These are phyloP conservation scores for Gryllus longicercus DNA, from an alignment of 2,888 invertebrate genomes.

Conservation along the genomic window DNA sequence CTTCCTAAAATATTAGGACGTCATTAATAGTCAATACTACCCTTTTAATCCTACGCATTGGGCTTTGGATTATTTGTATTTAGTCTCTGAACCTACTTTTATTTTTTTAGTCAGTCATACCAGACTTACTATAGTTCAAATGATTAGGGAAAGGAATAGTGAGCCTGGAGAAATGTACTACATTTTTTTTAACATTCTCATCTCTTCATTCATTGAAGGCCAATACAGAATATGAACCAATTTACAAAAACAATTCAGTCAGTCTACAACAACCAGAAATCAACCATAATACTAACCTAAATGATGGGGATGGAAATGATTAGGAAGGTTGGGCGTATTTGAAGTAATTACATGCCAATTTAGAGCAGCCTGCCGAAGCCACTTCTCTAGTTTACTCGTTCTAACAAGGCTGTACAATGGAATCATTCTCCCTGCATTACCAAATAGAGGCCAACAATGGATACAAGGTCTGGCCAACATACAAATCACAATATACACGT, in stretches of 20 bases:
- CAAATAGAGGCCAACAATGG: slow-evolving; percentile 3
- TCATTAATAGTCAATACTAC: no score
- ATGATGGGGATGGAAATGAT: background rate
- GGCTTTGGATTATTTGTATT: no score
- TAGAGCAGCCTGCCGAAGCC: slow-evolving; percentile 11
- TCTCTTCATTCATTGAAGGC: slow-evolving; percentile 17
- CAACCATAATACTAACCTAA: slow-evolving; percentile 6
- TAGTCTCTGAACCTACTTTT: no score
- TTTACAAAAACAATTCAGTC: slow-evolving; percentile 11
- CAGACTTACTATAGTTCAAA: no score
- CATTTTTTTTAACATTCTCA: background rate
- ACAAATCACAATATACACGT: slow-evolving; percentile 18
- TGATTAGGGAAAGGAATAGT: no score
- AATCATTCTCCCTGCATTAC: slow-evolving; percentile 17
- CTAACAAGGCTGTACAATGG: slow-evolving; percentile 33
- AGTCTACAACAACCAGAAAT: slow-evolving; percentile 17
- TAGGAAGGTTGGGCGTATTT: background rate
- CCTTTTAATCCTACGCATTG: no score
- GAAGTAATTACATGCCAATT: background rate
- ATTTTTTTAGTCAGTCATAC: no score
- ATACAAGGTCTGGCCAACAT: slow-evolving; percentile 12
- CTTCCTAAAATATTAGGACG: no score
- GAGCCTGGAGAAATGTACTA: no score
- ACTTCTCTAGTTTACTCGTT: slow-evolving; percentile 28
- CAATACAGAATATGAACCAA: background rate